Percentiles rank a stretch among this genome's conserved stretches.
Conservation (phyloP, 1,140 invertebrate genomes). For the Lineus longissimus region DNA sequence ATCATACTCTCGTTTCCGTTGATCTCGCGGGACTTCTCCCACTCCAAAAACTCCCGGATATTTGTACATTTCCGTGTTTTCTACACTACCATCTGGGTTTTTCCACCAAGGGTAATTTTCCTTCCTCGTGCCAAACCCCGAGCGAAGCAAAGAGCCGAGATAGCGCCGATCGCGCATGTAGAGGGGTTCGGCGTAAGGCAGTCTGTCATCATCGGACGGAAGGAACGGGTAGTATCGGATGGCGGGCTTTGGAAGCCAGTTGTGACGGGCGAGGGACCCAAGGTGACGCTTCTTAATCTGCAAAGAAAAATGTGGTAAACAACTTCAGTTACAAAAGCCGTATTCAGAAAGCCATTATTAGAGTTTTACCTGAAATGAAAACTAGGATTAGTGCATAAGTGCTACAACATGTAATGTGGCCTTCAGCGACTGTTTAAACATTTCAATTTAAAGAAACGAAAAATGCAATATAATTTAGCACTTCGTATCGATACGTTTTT, state of each 20-base stretch:
- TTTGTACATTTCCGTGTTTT: not conserved
- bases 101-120: constrained; percentile 3
- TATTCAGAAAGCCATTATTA: too few species aligned
- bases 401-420: too few species aligned
- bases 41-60: not conserved
- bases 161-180: not conserved
- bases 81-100: not conserved
- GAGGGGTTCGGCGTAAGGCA: not conserved
- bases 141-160: not conserved
- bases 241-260: not conserved
- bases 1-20: not conserved
- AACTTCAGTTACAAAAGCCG: too few species aligned
- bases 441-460: too few species aligned
- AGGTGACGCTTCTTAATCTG: not conserved
- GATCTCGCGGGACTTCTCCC: not conserved
- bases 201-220: not conserved
- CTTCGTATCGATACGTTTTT: too few species aligned
- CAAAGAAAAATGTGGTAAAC: not conserved
- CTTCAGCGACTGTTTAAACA: too few species aligned
- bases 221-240: constrained; percentile 3
- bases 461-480: too few species aligned
- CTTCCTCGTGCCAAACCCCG: not conserved
- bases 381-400: too few species aligned
- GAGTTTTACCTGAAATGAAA: too few species aligned
- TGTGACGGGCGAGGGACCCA: not conserved